Evolutionary conservation across 2,888 invertebrate genomes (phyloP).

Genomic region (Crocallis elinguaria): DNA sequence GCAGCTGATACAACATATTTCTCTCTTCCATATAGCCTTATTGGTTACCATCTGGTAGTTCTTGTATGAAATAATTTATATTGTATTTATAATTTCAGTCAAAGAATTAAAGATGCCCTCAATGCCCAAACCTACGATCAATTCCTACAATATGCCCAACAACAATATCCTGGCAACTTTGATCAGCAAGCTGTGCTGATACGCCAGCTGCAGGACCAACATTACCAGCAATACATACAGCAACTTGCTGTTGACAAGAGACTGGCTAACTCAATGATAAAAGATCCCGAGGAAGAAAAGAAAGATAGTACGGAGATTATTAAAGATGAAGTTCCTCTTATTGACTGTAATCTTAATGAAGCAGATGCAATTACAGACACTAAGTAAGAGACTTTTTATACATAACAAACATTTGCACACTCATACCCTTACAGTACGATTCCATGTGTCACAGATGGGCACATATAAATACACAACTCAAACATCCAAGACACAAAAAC

Average conservation of each 20-base stretch:
- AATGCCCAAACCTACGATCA: conserved; percentile 96
- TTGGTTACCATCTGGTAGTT: too few species aligned
- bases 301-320: conserved; percentile 47
- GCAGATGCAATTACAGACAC: conserved; percentile 57
- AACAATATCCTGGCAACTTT: conserved; percentile 94
- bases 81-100: conserved; percentile 66
- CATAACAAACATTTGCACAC: too few species aligned
- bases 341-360: conserved; percentile 68
- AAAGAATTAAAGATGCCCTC: conserved; percentile 97
- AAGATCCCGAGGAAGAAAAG: conserved; percentile 52
- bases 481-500: too few species aligned
- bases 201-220: conserved; percentile 98
- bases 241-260: conserved; percentile 88
- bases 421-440: too few species aligned
- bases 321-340: conserved; percentile 44
- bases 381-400: conserved; percentile 63
- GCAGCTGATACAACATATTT: too few species aligned
- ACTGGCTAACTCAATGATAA: conserved; percentile 67
- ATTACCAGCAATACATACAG: conserved; percentile 99
- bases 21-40: too few species aligned
- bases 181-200: conserved; percentile 97
- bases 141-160: conserved; percentile 96
- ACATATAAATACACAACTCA: too few species aligned
- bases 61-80: neutral
- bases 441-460: too few species aligned